Base-by-base conservation (phyloP, 2,888 invertebrate species). In the Scotopteryx bipunctaria region DNA sequence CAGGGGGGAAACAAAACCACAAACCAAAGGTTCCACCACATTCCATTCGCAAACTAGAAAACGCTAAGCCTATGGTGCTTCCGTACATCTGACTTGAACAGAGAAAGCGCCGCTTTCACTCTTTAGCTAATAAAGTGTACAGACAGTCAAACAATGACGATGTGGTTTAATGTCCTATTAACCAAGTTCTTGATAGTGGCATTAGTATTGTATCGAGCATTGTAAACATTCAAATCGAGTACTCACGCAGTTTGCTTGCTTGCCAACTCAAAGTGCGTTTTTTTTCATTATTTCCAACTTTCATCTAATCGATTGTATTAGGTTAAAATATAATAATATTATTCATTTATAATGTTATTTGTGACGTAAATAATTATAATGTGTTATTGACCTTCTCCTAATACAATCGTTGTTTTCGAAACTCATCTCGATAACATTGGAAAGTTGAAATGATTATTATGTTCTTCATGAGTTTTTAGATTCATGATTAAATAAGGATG, bases 211-310 rank as follows among this genome's bases (percentile, higher is more conserved):
- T 83, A 87, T 79, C 71, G 64, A 64, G 71, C 49, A 54, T 47
- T 44, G 71, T 67, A 56, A 56, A 58, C 65, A 64, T 67, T 71
- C 71, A 67, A 71, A 77, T 46, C 25, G 27, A 43, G 29, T 44
- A 71, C 69, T 77, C 79, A 80, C 74, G 81, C 82, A 72, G 69
- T 77, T 70, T 70, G 86, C 85, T 86, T 84, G 86, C 87, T 85
- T 86, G 83, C 81, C 78, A 73, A 73, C 46, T 71, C 76, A 73
- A 76, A 74, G 16, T 53, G 21, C n/a, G n/a, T n/a, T 77, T 69
- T 73, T 71, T 71, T 64, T 72, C 69, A 59, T 73, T 78, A 67
- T 71, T 80, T 81, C 76, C 73, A 76, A 81, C 81, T 81, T 83
- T 63, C 60, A 75, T 64, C 36, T 35, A 8, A 53, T 31, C 40